These are phyloP conservation scores for Armadillidium nasatum DNA, from an alignment of 1,140 invertebrate genomes.

Conservation along the genomic window DNA sequence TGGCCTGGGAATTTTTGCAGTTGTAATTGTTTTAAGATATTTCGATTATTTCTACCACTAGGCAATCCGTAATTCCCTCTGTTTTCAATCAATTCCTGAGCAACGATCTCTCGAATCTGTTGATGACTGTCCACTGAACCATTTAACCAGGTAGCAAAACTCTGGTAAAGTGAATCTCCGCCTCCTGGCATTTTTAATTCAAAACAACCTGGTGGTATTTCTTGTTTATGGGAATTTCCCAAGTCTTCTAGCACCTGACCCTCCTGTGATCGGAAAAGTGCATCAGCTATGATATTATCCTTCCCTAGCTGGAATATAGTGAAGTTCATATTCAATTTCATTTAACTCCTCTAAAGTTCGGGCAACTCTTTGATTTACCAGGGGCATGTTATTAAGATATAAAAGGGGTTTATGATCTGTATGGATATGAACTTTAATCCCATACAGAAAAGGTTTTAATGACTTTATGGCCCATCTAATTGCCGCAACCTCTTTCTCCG, in stretches of 20 bases:
- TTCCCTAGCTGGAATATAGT: not conserved
- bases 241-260: too few species aligned
- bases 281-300: slow-evolving; percentile 1
- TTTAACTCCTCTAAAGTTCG: slow-evolving; percentile 7
- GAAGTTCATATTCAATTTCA: slow-evolving; percentile 21
- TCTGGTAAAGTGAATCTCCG: not conserved
- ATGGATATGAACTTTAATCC: not conserved
- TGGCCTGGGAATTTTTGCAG: too few species aligned
- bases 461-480: slow-evolving; percentile 19
- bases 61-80: too few species aligned
- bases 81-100: too few species aligned
- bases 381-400: slow-evolving; percentile 8
- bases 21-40: too few species aligned
- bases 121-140: too few species aligned
- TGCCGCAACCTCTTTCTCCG: not conserved
- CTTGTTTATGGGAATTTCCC: not conserved
- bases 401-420: slow-evolving; percentile 10
- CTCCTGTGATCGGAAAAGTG: not conserved
- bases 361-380: not conserved
- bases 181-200: not conserved
- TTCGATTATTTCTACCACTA: too few species aligned
- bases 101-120: too few species aligned
- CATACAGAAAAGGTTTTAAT: slow-evolving; percentile 4
- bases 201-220: not conserved
- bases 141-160: too few species aligned